These are phyloP conservation scores for Lycaon pictus DNA, from an alignment of 2,113 vertebrate genomes.

Conservation along the genomic window DNA sequence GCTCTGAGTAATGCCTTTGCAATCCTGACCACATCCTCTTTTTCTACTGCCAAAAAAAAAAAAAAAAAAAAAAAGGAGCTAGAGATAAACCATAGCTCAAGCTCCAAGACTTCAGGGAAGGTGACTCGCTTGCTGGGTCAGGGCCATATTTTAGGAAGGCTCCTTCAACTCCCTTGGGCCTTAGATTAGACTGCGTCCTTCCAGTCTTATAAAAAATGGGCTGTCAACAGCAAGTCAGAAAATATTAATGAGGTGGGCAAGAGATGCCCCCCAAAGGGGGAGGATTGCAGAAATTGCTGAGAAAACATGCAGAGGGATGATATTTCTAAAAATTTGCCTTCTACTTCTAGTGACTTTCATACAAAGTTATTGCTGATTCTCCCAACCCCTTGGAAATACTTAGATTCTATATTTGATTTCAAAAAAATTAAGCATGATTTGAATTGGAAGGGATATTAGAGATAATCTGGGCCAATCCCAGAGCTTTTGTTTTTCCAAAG, in stretches of 20 bases:
- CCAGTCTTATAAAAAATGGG: conserved; percentile 66
- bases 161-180: conserved; percentile 57
- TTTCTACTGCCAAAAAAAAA: conserved; percentile 71
- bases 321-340: conserved; percentile 55
- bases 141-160: conserved; percentile 54
- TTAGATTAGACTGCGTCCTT: conserved; percentile 60
- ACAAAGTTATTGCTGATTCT: conserved; percentile 15
- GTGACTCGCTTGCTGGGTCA: conserved; percentile 63
- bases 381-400: conserved; percentile 29
- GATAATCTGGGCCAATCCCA: conserved; percentile 38
- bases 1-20: conserved; percentile 76
- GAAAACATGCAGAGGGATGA: conserved; percentile 44
- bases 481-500: conserved; percentile 47
- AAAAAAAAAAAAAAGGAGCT: conserved; percentile 66
- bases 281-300: conserved; percentile 54
- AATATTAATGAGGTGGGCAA: conserved; percentile 78
- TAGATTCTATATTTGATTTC: conserved; percentile 52
- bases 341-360: conserved; percentile 46
- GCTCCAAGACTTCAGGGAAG: conserved; percentile 64
- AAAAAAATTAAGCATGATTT: conserved; percentile 59
- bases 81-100: conserved; percentile 75
- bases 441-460: conserved; percentile 53
- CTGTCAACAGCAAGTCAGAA: conserved; percentile 71
- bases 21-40: conserved; percentile 81
- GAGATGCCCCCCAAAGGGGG: conserved; percentile 52